Evolutionary conservation across 2,888 invertebrate genomes (phyloP), one percentile per base, ranked within the genome.

Genomic region (Zootermopsis nevadensis): DNA sequence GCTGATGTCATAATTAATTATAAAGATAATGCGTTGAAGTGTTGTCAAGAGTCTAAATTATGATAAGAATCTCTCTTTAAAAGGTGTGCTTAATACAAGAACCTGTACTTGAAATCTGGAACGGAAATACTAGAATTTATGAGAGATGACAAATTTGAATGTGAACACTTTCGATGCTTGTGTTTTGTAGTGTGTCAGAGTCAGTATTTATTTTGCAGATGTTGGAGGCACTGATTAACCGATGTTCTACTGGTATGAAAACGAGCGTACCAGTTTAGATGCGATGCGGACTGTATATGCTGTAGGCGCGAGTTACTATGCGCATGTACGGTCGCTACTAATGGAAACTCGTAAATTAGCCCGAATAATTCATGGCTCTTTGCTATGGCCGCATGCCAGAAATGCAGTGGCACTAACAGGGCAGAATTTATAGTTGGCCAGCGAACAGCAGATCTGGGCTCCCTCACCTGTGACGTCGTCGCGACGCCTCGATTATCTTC

Each of bases 311-410:
- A 66, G 79, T 79, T 79, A 79, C 38, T 66, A 66, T 79, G 79
- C 66, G 27, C 66, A 69, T 81, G 81, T 72, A 72, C 81, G 72
- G 80, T 72, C 33, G 80, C 84, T 84, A 85, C 85, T 84, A 85
- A 85, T 85, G 85, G 85, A 83, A 83, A 85, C 84, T 85, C 85
- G 85, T 85, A 85, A 85, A 85, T 85, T 85, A 85, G 84, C 81
- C 42, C 79, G 84, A 85, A 85, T 85, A 85, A 85, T 85, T 84
- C 85, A 85, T 85, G 82, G 85, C 82, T 77, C 83, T 84, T 81
- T 83, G 83, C 81, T 79, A 79, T 83, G 81, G 83, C 83, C 77
- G 69, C 83, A 81, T 81, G 83, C 83, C 83, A 83, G 77, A 79
- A 79, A 79, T 79, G 79, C 79, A 79, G 79, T 66, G 33, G 33